Evolutionary conservation across 2,113 vertebrate species (phyloP), one percentile per base, ranked within the genome.

Genomic region (Crotophaga sulcirostris): DNA sequence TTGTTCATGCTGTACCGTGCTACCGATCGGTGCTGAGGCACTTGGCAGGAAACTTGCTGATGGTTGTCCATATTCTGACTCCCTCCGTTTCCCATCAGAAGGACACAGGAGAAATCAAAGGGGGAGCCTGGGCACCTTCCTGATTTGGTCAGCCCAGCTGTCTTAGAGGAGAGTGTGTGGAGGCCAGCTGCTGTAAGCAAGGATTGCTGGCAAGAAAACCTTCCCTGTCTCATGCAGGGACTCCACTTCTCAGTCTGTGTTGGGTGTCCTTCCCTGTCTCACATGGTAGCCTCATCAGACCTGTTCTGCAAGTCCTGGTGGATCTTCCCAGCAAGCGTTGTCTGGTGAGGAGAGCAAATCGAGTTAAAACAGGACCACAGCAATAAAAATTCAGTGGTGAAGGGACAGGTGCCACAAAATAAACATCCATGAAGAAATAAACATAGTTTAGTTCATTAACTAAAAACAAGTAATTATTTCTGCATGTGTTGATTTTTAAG

Each of bases 191-290:
- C 72, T 47, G 0, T 34, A 38, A 36, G 21, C 25, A 15, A 28
- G 63, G 36, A 11, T 40, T 44, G 18, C 28, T 51, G 51, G 64
- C 34, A 19, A 45, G 66, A n/a, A 55, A 12, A 45, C 16, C 51
- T 45, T n/a, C 56, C 10, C 1, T 26, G 21, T n/a, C 52, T 49
- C 28, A 5, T 25, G 13, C 2, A 0, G 11, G 38, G 38, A 6
- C 38, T 60, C 38, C 44, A 23, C 17, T 42, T 34, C 47, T 69
- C 64, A 10, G 29, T 76, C 63, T 42, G 79, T 63, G 28, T 40
- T 36, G 55, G 13, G 11, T 34, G n/a, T 47, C 62, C 78, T 75
- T 42, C 54, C 38, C 20, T 14, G 25, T 28, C 47, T 69, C 34
- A n/a, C n/a, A 11, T 1, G 1, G 34, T 18, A 23, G 14, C 70